A percentile compares a stretch with the other conserved stretches of the same genome.
These are phyloP conservation scores for Microcebus lehilahytsara DNA, from an alignment of 2,113 vertebrate species.

Conservation along the genomic window DNA sequence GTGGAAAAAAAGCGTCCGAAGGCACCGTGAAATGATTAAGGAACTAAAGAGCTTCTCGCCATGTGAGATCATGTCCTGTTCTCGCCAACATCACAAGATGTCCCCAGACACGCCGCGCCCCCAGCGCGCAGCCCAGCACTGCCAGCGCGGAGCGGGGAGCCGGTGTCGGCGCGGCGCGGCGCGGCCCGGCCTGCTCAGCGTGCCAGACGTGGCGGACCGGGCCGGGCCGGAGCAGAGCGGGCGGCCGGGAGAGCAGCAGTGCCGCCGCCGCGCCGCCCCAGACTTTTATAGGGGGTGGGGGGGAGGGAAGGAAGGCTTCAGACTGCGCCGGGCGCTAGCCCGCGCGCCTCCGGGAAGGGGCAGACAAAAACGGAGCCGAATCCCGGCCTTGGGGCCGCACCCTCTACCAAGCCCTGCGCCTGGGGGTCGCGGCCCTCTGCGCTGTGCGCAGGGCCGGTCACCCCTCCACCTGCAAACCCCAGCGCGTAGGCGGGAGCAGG, in stretches of 20 bases:
- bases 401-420: background rate
- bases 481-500: background rate
- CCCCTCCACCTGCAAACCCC: background rate
- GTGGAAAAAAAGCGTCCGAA: conserved; percentile 97
- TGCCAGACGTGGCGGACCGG: conserved; percentile 53
- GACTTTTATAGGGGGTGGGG: conserved; percentile 70
- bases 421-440: background rate
- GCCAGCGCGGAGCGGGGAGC: background rate
- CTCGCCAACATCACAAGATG: conserved; percentile 88
- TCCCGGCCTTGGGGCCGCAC: background rate
- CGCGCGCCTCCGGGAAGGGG: conserved; percentile 5
- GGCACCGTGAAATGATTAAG: conserved; percentile 99
- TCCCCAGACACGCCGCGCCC: conserved; percentile 88
- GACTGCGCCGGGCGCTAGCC: background rate
- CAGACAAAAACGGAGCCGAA: background rate
- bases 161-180: background rate
- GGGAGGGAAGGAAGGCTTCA: conserved; percentile 67
- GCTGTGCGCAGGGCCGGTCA: background rate
- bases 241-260: conserved; percentile 43
- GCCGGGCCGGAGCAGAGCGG: background rate
- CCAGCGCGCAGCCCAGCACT: conserved; percentile 70
- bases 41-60: conserved; percentile 95
- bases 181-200: background rate
- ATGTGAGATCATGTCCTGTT: conserved; percentile 96
- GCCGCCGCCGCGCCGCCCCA: background rate